These are phyloP conservation scores for Pyrocoelia pectoralis DNA, from an alignment of 2,888 invertebrate genomes.

Conservation along the genomic window DNA sequence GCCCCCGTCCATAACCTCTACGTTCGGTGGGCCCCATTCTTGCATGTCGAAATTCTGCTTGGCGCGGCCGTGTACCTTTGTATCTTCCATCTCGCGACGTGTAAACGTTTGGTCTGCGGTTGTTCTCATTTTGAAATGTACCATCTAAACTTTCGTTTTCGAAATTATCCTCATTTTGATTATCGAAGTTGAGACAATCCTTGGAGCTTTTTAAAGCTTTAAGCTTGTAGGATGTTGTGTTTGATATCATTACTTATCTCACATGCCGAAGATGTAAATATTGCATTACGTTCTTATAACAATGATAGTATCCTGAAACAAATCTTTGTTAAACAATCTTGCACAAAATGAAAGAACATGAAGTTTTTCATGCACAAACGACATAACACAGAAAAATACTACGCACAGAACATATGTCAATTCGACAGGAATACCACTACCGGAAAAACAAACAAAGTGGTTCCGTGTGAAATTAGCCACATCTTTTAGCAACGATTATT, in stretches of 20 bases:
- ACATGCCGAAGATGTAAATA: conserved; percentile 54
- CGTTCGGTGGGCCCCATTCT: conserved; percentile 47
- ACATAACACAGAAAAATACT: conserved; percentile 24
- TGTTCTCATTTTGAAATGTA: conserved; percentile 48
- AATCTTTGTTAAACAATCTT: conserved; percentile 20
- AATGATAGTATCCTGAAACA: conserved; percentile 13
- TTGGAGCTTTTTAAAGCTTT: conserved; percentile 67
- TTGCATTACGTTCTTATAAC: conserved; percentile 19
- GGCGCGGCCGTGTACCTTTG: conserved; percentile 39
- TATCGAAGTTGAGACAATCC: conserved; percentile 59
- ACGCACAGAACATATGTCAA: conserved; percentile 19
- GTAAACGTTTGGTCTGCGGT: conserved; percentile 43
- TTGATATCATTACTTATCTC: conserved; percentile 70
- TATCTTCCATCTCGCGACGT: conserved; percentile 46
- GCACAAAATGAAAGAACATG: conserved; percentile 28
- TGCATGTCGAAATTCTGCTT: conserved; percentile 50
- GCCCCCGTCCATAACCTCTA: conserved; percentile 46
- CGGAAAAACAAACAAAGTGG: too few relatives aligned
- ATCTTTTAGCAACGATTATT: too few relatives aligned
- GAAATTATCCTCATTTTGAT: conserved; percentile 61
- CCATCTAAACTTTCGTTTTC: conserved; percentile 53
- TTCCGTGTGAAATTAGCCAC: too few relatives aligned
- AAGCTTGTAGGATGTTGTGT: conserved; percentile 70
- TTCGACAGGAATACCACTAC: neutral
- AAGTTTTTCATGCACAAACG: conserved; percentile 29